A percentile compares a stretch with the other conserved stretches of the same genome.
phyloP scores from a whole-genome alignment of 2,113 vertebrate species.

The human region DNA sequence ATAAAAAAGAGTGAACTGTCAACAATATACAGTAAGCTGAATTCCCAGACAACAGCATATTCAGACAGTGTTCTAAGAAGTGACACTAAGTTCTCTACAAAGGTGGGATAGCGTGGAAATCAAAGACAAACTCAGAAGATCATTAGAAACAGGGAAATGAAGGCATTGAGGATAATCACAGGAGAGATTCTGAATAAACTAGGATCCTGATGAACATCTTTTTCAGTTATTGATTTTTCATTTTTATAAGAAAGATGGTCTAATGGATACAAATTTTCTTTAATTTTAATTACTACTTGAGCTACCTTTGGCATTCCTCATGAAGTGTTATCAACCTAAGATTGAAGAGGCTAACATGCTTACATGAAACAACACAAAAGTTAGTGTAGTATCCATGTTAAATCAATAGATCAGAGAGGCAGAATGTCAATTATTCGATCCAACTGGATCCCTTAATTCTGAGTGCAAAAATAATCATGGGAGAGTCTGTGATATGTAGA shows the following conservation, averaged over 20 bases:
- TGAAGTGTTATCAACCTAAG: not conserved
- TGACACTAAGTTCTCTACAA: conserved; percentile 6
- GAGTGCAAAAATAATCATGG: conserved; percentile 19
- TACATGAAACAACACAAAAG: not conserved
- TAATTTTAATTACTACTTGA: not conserved
- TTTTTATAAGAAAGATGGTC: not conserved
- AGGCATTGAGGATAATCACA: not conserved
- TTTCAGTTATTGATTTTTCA: not conserved
- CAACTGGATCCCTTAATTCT: not conserved
- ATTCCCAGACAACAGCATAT: not conserved
- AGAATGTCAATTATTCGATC: not conserved
- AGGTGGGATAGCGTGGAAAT: not conserved
- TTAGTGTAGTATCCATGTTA: not conserved
- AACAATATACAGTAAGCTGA: not conserved
- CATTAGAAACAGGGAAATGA: not conserved
- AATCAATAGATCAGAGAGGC: conserved; percentile 20
- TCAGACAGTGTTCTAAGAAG: not conserved
- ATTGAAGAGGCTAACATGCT: not conserved
- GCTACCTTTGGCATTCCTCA: not conserved
- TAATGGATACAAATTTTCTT: not conserved
- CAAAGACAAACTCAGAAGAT: not conserved
- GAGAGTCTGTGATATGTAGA: not conserved
- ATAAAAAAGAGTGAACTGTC: not conserved
- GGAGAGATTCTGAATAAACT: not conserved
- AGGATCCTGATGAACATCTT: not conserved